Conservation (phyloP, 2,797 vertebrate genomes). For the Anguilla megastoma region DNA sequence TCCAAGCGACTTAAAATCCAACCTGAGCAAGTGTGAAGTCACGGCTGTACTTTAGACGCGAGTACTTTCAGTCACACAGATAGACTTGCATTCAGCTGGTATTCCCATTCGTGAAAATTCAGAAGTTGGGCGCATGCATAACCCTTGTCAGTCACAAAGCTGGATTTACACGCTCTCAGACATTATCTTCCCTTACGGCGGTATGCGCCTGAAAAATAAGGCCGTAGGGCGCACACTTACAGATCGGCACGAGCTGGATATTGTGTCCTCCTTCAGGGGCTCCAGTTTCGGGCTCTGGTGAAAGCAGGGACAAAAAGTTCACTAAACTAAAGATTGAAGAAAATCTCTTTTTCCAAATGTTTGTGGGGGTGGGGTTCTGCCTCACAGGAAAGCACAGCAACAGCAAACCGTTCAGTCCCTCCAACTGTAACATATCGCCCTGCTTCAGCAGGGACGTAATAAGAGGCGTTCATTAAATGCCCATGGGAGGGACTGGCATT, state of each 20-base stretch:
- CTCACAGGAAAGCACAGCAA: not conserved
- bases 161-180: too few relatives aligned
- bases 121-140: too few relatives aligned
- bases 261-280: slow-evolving; percentile 79
- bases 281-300: slow-evolving; percentile 85
- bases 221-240: slow-evolving; percentile 69
- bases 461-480: not conserved
- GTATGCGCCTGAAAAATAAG: not conserved
- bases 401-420: too few relatives aligned
- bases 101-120: too few relatives aligned
- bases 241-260: slow-evolving; percentile 74
- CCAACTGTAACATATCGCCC: not conserved
- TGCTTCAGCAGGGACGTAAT: not conserved
- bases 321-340: not conserved
- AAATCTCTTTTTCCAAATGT: not conserved
- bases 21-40: too few relatives aligned
- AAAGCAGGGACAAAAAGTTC: not conserved
- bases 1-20: too few relatives aligned
- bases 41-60: too few relatives aligned
- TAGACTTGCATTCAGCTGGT: too few relatives aligned
- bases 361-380: not conserved
- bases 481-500: not conserved
- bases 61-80: too few relatives aligned
- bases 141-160: too few relatives aligned
- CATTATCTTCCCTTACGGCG: not conserved